These are phyloP conservation scores for Esox masquinongy DNA, from an alignment of 2,797 vertebrate genomes.

Conservation along the genomic window DNA sequence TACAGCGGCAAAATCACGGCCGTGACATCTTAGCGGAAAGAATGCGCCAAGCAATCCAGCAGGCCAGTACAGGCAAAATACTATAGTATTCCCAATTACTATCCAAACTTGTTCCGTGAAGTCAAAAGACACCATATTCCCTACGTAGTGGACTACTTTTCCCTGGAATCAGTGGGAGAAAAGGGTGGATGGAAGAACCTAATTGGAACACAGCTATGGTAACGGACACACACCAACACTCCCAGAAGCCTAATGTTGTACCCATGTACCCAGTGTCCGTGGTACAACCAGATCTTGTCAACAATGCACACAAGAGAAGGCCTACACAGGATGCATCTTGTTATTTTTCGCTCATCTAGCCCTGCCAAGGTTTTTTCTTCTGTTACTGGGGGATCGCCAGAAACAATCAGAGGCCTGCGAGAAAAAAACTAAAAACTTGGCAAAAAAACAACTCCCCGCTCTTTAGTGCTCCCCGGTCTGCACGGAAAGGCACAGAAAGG, in stretches of 20 bases:
- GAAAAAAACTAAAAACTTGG: conserved; percentile 44
- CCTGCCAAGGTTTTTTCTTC: conserved; percentile 22
- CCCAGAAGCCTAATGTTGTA: conserved; percentile 12
- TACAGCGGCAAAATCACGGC: too few species aligned
- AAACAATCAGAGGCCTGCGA: conserved; percentile 54
- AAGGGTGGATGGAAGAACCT: too few species aligned
- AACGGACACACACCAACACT: background rate
- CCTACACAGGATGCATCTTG: conserved; percentile 67
- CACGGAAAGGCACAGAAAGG: conserved; percentile 35
- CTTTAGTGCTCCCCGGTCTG: conserved; percentile 36
- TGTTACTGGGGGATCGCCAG: conserved; percentile 51
- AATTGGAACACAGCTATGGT: conserved; percentile 32
- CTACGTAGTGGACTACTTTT: too few species aligned
- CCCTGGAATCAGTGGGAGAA: too few species aligned
- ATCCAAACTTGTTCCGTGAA: background rate
- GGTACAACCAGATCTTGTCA: conserved; percentile 36
- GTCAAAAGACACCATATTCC: too few species aligned
- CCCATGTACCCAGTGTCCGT: background rate
- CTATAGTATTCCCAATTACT: too few species aligned
- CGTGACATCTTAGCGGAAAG: conserved; percentile 63
- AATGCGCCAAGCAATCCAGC: conserved; percentile 41
- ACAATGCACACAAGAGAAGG: conserved; percentile 35
- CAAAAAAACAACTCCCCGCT: conserved; percentile 5
- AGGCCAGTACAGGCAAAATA: too few species aligned
- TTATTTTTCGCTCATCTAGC: conserved; percentile 54